phyloP scores from a whole-genome alignment of 2,113 vertebrate species.

The Melanocharis versteri region DNA sequence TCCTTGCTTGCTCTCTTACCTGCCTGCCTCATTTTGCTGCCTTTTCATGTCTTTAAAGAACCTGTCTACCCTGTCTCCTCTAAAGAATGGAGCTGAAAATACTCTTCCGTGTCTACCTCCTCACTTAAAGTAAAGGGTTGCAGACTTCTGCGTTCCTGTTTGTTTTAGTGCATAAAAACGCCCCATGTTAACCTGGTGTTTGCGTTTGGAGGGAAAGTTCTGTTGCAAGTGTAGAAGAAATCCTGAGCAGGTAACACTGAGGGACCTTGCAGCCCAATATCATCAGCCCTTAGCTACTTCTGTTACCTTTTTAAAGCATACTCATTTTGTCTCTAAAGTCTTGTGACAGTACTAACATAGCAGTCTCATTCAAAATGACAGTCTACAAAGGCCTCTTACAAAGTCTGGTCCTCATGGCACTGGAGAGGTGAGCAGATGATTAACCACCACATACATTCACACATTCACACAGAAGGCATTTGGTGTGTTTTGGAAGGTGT shows the following conservation, averaged over 20 bases:
- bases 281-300: background rate
- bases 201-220: background rate
- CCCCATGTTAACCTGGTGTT: background rate
- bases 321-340: background rate
- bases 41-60: constrained; percentile 15
- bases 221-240: background rate
- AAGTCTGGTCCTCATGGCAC: background rate
- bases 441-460: background rate
- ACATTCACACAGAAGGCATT: background rate
- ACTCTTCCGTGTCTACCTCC: background rate
- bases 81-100: background rate
- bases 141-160: background rate
- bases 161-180: background rate
- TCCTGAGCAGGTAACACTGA: background rate
- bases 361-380: background rate
- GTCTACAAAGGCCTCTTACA: background rate
- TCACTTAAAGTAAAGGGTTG: background rate
- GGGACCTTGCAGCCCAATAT: background rate
- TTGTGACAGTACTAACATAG: background rate
- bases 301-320: background rate
- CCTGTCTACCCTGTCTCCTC: background rate
- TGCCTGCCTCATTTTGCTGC: constrained; percentile 6
- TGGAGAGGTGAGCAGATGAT: background rate
- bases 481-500: background rate
- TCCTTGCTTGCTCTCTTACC: background rate